A percentile compares a stretch with the other conserved stretches of the same genome.
phyloP scores from a whole-genome alignment of 2,797 vertebrate genomes.

The Rhinatrema bivittatum region DNA sequence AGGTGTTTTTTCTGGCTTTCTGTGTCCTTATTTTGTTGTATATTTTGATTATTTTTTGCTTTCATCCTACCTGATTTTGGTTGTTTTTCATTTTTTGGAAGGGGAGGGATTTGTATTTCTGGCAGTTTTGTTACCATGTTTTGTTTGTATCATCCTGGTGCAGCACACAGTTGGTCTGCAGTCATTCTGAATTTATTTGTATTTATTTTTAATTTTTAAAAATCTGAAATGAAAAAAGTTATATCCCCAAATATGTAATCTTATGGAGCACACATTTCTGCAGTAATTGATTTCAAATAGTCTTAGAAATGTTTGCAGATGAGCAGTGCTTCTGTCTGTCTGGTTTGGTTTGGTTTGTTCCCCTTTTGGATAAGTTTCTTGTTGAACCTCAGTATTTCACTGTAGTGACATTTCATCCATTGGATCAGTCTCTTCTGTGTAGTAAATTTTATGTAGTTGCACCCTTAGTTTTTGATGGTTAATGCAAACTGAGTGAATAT shows the following conservation, averaged over 20 bases:
- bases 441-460: slow-evolving; percentile 48
- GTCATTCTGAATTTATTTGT: slow-evolving; percentile 41
- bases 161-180: slow-evolving; percentile 83
- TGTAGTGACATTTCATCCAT: slow-evolving; percentile 63
- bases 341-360: slow-evolving; percentile 27
- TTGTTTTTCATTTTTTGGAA: slow-evolving; percentile 44
- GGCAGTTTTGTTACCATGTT: slow-evolving; percentile 33
- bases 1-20: slow-evolving; percentile 89
- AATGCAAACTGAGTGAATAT: slow-evolving; percentile 66
- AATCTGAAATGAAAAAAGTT: too few relatives aligned
- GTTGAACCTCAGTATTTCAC: slow-evolving; percentile 47
- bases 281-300: slow-evolving; percentile 31
- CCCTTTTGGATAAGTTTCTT: slow-evolving; percentile 40
- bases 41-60: slow-evolving; percentile 41
- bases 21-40: slow-evolving; percentile 46
- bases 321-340: slow-evolving; percentile 65
- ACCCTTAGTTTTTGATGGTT: slow-evolving; percentile 42
- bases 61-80: slow-evolving; percentile 31
- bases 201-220: too few relatives aligned
- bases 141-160: slow-evolving; percentile 60
- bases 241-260: too few relatives aligned
- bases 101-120: slow-evolving; percentile 47
- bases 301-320: slow-evolving; percentile 67
- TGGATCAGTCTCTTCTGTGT: slow-evolving; percentile 47
- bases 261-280: too few relatives aligned